Percentiles rank a stretch among this genome's conserved stretches.
Evolutionary conservation across 2,113 vertebrate genomes (phyloP).

Genomic region (Corythaixoides concolor): DNA sequence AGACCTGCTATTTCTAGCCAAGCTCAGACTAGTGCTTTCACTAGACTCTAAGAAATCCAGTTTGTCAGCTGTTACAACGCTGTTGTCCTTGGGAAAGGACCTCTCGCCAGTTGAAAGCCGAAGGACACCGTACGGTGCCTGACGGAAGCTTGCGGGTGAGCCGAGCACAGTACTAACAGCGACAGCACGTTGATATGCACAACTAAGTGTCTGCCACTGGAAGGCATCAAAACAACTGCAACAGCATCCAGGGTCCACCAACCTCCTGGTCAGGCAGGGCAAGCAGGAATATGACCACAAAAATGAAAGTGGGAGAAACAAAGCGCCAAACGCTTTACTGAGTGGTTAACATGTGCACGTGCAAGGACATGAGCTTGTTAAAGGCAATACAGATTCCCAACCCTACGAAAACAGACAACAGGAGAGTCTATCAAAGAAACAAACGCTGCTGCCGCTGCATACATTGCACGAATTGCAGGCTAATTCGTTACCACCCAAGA

Average conservation of each 20-base stretch:
- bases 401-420: neutral
- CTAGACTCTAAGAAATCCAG: neutral
- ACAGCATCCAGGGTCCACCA: neutral
- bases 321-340: neutral
- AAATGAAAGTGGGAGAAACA: neutral
- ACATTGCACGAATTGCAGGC: slow-evolving; percentile 13
- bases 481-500: slow-evolving; percentile 19
- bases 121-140: neutral
- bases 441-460: neutral
- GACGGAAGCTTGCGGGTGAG: neutral
- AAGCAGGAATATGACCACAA: neutral
- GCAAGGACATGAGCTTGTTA: slow-evolving; percentile 38
- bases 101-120: neutral
- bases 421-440: slow-evolving; percentile 26
- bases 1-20: neutral
- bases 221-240: neutral
- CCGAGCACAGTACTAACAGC: neutral
- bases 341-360: neutral
- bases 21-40: neutral
- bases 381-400: neutral
- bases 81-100: neutral
- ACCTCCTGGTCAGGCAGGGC: neutral
- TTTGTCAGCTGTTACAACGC: neutral
- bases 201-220: neutral
- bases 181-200: neutral